Percentiles rank a stretch among this genome's conserved stretches.
phyloP scores from a whole-genome alignment of 2,888 invertebrate species.

The Leptogaster cylindrica region DNA sequence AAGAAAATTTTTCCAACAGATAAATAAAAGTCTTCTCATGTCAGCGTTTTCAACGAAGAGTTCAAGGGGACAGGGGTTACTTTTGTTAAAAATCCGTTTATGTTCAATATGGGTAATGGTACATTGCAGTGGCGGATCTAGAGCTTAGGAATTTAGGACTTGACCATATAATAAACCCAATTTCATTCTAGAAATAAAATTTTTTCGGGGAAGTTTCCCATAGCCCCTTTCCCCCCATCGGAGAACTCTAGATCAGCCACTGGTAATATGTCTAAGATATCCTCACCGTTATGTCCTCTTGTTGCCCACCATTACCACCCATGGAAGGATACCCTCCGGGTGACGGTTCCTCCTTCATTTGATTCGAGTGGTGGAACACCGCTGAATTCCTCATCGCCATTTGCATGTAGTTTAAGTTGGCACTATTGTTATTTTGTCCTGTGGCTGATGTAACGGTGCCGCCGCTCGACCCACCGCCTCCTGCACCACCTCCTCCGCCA shows the following conservation, averaged over 20 bases:
- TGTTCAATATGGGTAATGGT: too few species aligned
- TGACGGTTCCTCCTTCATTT: conserved; percentile 60
- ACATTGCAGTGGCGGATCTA: too few species aligned
- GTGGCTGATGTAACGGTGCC: conserved; percentile 48
- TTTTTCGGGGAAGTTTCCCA: not conserved
- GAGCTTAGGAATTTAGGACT: too few species aligned
- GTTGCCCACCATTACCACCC: conserved; percentile 42
- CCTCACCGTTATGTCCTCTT: conserved; percentile 48
- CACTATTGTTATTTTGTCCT: conserved; percentile 56
- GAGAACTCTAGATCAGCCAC: too few species aligned
- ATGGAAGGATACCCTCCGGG: conserved; percentile 47
- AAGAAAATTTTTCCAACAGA: too few species aligned
- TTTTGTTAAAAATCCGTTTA: too few species aligned
- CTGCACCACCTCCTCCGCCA: conserved; percentile 63
- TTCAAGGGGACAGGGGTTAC: too few species aligned
- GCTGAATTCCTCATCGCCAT: conserved; percentile 56
- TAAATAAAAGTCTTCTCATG: too few species aligned
- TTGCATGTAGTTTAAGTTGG: conserved; percentile 58
- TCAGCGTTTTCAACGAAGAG: too few species aligned
- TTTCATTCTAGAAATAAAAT: not conserved
- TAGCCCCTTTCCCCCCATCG: too few species aligned
- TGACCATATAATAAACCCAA: not conserved
- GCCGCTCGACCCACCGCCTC: conserved; percentile 49
- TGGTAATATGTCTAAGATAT: too few species aligned
- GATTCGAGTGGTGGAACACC: conserved; percentile 56